phyloP scores from a whole-genome alignment of 2,888 invertebrate species.

The Tenthredo scrophulariae region DNA sequence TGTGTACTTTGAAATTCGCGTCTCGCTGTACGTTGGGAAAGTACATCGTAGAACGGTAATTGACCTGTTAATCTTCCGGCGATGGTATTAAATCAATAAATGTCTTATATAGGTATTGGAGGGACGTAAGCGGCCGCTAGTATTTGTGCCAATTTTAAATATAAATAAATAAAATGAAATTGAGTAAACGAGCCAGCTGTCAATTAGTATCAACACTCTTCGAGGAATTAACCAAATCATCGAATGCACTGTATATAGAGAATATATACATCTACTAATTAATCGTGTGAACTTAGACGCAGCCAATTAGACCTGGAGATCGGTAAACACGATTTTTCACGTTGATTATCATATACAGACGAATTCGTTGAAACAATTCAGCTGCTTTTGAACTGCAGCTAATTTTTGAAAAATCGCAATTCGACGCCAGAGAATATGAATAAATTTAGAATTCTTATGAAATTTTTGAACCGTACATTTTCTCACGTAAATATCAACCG shows the following conservation, averaged over 20 bases:
- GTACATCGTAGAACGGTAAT: slow-evolving; percentile 24
- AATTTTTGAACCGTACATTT: no score
- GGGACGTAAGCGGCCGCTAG: not conserved
- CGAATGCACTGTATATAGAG: not conserved
- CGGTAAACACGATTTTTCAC: no score
- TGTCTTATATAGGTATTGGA: not conserved
- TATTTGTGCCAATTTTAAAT: slow-evolving; percentile 15
- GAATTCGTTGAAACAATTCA: not conserved
- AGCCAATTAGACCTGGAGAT: no score
- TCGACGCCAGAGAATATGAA: not conserved
- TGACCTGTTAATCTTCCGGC: slow-evolving; percentile 46
- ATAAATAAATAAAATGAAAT: slow-evolving; percentile 26
- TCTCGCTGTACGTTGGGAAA: slow-evolving; percentile 20
- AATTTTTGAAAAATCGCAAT: not conserved
- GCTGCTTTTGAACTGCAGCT: not conserved
- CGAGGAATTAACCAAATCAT: not conserved
- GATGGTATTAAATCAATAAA: slow-evolving; percentile 47
- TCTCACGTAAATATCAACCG: not conserved
- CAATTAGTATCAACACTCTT: slow-evolving; percentile 15
- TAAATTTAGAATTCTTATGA: not conserved
- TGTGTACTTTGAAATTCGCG: not conserved
- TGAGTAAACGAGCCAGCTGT: slow-evolving; percentile 29
- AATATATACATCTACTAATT: no score
- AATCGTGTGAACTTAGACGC: no score
- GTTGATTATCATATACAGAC: not conserved